phyloP scores from a whole-genome alignment of 2,113 vertebrate species.

The Corythornis vintsioides region DNA sequence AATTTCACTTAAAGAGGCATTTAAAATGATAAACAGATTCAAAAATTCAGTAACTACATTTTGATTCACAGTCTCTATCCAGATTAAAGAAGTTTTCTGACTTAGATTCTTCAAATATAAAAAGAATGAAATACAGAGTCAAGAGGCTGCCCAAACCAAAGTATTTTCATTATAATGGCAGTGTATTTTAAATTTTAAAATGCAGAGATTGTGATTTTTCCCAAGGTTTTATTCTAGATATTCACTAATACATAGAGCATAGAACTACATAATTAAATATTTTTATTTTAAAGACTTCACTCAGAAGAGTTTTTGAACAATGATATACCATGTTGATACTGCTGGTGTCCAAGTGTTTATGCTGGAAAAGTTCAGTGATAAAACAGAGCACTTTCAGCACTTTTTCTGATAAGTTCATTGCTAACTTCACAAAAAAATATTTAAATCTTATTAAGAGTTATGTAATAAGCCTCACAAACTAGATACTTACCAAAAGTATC shows the following conservation, averaged over 20 bases:
- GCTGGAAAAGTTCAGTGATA: neutral
- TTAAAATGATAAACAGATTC: neutral
- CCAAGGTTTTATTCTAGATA: neutral
- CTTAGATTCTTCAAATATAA: neutral
- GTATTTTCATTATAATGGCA: neutral
- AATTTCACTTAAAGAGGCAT: neutral
- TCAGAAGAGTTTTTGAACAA: neutral
- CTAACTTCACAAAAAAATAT: neutral
- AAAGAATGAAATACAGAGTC: neutral
- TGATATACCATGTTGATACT: neutral
- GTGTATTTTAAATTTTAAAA: neutral
- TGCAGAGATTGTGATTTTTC: neutral
- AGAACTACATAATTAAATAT: neutral
- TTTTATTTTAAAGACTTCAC: neutral
- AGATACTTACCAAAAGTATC: slow-evolving; percentile 92
- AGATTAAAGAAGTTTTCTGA: neutral
- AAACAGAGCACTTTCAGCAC: neutral
- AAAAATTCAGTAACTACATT: neutral
- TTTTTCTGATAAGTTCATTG: neutral
- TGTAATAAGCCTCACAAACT: neutral
- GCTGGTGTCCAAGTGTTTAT: neutral
- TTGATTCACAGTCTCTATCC: neutral
- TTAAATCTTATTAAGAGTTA: neutral
- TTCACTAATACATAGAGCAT: neutral
- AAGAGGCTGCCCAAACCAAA: neutral